These are phyloP conservation scores for Empis livida DNA, from an alignment of 2,888 invertebrate genomes.

Conservation along the genomic window DNA sequence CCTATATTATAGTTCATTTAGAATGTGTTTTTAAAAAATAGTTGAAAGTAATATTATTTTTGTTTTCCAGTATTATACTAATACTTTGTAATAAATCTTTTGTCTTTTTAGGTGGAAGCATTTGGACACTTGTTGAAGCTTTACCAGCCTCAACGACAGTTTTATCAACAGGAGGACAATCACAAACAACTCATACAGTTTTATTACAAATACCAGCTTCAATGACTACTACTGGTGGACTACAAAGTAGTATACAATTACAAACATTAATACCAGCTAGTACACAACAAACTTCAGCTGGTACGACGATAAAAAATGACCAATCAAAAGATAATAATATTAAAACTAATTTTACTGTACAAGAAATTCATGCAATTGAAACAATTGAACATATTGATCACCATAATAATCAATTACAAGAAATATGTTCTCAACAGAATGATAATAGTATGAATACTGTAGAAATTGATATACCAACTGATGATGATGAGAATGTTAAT, in stretches of 20 bases:
- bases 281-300: conserved; percentile 7
- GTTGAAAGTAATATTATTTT: neutral
- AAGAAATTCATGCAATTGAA: conserved; percentile 1
- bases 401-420: neutral
- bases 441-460: neutral
- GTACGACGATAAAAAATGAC: conserved; percentile 1
- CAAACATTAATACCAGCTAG: conserved; percentile 6
- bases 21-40: too few relatives aligned
- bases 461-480: neutral
- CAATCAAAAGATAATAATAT: neutral
- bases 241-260: conserved; percentile 1
- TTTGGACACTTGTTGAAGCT: conserved; percentile 14
- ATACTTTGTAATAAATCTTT: neutral
- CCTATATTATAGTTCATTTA: neutral
- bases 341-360: neutral
- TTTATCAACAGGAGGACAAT: conserved; percentile 6
- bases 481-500: neutral
- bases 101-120: neutral
- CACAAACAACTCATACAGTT: conserved; percentile 3
- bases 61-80: neutral
- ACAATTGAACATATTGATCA: neutral
- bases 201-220: conserved; percentile 10
- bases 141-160: conserved; percentile 9
- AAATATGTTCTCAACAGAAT: neutral
- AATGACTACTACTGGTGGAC: conserved; percentile 2